Conservation (phyloP, 2,797 vertebrate species). For the Enteromius fasciolatus region DNA sequence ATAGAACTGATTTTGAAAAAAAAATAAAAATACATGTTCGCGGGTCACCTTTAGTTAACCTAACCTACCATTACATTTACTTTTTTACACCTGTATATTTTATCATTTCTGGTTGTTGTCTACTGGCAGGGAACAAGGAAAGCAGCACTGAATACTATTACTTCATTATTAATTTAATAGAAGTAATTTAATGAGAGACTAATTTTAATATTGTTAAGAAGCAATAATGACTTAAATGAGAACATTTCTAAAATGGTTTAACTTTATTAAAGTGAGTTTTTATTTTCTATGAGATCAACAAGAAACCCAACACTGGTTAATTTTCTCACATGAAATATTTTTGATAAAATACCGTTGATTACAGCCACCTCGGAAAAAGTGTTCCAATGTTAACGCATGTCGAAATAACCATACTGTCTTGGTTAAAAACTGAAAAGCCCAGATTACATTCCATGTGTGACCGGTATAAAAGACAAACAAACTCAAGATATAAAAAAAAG, state of each 20-base stretch:
- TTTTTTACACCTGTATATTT: neutral
- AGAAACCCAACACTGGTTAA: neutral
- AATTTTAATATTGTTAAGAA: neutral
- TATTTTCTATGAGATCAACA: neutral
- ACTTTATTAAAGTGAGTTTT: neutral
- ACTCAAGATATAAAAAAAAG: neutral
- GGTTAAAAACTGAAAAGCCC: neutral
- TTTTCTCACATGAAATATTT: neutral
- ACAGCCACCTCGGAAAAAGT: neutral
- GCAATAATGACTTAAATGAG: neutral
- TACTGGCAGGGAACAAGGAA: neutral
- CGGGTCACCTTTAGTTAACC: slow-evolving; percentile 46
- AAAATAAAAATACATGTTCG: slow-evolving; percentile 55
- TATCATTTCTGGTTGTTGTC: neutral
- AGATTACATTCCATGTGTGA: neutral
- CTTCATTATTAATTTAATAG: neutral
- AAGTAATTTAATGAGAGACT: neutral
- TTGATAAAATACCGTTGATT: neutral
- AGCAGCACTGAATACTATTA: neutral
- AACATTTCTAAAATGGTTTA: neutral
- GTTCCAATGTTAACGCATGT: neutral
- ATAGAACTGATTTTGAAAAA: slow-evolving; percentile 45
- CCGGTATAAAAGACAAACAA: neutral
- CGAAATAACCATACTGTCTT: neutral
- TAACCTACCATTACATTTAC: neutral